Conservation (phyloP, 2,888 invertebrate species). For the Notodonta ziczac region DNA sequence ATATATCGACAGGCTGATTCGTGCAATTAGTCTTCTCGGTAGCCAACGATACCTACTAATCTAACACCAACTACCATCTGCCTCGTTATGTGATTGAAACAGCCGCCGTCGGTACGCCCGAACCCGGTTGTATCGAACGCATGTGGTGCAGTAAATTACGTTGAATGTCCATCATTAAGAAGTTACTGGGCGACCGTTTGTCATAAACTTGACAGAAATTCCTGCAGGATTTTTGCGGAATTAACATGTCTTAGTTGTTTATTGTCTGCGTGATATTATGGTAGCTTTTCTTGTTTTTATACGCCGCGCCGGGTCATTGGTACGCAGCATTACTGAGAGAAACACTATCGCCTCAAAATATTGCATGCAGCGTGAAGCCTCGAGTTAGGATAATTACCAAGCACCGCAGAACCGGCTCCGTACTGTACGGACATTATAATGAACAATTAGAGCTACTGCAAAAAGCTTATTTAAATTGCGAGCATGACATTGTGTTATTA, state of each 20-base stretch:
- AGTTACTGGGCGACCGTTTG: not conserved
- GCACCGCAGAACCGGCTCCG: conserved; percentile 48
- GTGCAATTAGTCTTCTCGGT: conserved; percentile 74
- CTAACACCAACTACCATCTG: conserved; percentile 29
- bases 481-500: conserved; percentile 59
- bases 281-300: too few species aligned
- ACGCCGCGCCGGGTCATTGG: conserved; percentile 9
- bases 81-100: conserved; percentile 17
- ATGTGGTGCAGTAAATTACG: conserved; percentile 9
- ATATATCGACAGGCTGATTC: conserved; percentile 66
- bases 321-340: conserved; percentile 17
- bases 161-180: conserved; percentile 9
- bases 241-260: not conserved
- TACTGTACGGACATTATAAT: conserved; percentile 51
- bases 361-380: conserved; percentile 57
- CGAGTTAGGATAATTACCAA: conserved; percentile 68
- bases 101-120: conserved; percentile 10
- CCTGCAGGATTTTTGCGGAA: not conserved
- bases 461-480: conserved; percentile 68
- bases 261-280: not conserved
- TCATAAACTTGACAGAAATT: conserved; percentile 10
- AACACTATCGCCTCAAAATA: conserved; percentile 30
- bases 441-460: conserved; percentile 61
- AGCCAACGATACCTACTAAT: conserved; percentile 57
- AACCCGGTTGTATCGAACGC: conserved; percentile 15